Evolutionary conservation across 2,113 vertebrate species (phyloP), one percentile per base, ranked within the genome.

Genomic region (Polypterus senegalus): DNA sequence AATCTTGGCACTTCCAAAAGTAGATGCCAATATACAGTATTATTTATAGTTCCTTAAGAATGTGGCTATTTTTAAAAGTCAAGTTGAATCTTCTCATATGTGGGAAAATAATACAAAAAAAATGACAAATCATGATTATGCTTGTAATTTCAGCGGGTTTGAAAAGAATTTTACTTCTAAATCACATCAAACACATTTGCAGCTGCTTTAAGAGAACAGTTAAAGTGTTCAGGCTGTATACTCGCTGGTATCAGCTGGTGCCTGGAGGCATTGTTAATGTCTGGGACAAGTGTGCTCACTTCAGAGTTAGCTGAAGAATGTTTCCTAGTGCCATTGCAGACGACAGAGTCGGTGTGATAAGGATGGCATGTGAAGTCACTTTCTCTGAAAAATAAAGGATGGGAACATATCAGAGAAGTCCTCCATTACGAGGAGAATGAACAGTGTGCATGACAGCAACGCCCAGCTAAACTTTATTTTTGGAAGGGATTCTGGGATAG

Each of bases 401-500:
- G 66, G 69, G 55, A 49, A 46, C 54, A 54, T 7, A 47, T 60
- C 67, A 47, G 4, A 6, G 7, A 69, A 43, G 61, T 63, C 46
- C 10, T 70, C 70, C 61, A 58, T 68, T 56, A 53, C 54, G 55
- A 27, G 27, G 27, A 27, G 73, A 61, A 66, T 58, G 64, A 64
- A 61, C 66, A 69, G 51, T 49, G 60, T 65, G 64, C 65, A 66
- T 56, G 62, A 59, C 47, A 9, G 58, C 47, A 67, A 59, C 1
- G 48, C 63, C 62, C 59, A 64, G 61, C 57, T 43, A 74, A 66
- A 61, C 64, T 63, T 58, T 65, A 66, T 69, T 66, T 65, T 64
- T 62, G 49, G 1, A 74, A 66, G 73, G 67, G 70, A 61, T 75
- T 61, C 63, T 70, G 77, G 76, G 75, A 59, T 69, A 59, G 69